A percentile compares a stretch with the other conserved stretches of the same genome.
These are phyloP conservation scores for Hydropotes inermis DNA, from an alignment of 2,113 vertebrate species.

Conservation along the genomic window DNA sequence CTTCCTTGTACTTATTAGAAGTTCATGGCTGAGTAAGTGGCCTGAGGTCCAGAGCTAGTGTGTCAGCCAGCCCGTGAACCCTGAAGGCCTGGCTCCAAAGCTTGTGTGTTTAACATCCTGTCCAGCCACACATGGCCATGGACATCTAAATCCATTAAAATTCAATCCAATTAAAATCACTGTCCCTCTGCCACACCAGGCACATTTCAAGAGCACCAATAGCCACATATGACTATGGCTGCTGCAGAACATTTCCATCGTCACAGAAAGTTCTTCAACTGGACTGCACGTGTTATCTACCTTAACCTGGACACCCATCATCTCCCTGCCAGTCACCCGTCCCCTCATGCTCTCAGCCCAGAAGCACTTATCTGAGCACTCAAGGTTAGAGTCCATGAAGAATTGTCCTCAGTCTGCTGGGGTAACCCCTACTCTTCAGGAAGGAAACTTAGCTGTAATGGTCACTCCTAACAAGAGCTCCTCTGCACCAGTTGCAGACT, in stretches of 20 bases:
- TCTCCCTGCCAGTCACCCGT: background rate
- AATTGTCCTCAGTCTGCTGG: background rate
- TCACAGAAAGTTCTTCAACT: background rate
- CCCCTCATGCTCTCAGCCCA: background rate
- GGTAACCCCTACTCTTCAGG: background rate
- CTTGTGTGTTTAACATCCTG: background rate
- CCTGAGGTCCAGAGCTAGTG: background rate
- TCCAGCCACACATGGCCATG: too few species aligned
- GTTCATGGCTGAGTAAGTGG: background rate
- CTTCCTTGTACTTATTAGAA: background rate
- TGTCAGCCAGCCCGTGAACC: background rate
- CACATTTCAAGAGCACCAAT: background rate
- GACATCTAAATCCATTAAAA: background rate
- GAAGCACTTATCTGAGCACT: background rate
- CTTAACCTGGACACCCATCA: background rate
- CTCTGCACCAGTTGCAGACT: background rate
- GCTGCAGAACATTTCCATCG: background rate
- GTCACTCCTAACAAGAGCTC: background rate
- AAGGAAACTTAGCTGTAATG: background rate
- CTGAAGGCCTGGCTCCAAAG: background rate
- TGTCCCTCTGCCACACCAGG: background rate
- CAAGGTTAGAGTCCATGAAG: background rate
- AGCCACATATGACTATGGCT: background rate
- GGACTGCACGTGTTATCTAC: background rate
- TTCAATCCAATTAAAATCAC: background rate